Evolutionary conservation across 1,140 invertebrate species (phyloP).

Genomic region (Phocides pigmalion): DNA sequence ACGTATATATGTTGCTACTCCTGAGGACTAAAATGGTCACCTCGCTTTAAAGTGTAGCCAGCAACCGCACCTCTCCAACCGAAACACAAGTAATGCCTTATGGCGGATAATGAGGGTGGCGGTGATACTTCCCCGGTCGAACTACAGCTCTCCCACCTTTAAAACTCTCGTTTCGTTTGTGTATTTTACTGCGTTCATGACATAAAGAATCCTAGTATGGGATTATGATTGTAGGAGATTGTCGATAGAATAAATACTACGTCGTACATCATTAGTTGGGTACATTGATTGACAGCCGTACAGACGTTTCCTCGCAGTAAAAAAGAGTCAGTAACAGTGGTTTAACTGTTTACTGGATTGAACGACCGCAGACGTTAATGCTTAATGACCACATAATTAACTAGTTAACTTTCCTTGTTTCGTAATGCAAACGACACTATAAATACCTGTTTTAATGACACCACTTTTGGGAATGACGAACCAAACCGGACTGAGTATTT

Average conservation of each 20-base stretch:
- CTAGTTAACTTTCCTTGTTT: conserved; percentile 17
- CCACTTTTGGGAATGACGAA: background rate
- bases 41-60: no score
- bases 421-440: background rate
- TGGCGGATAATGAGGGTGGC: no score
- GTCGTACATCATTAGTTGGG: background rate
- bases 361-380: background rate
- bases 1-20: no score
- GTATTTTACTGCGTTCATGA: no score
- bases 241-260: background rate
- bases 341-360: background rate
- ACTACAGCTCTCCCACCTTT: no score
- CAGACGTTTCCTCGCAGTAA: background rate
- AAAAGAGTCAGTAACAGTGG: background rate
- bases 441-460: conserved; percentile 7
- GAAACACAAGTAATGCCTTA: no score
- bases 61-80: no score
- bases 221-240: no score
- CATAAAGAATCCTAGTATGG: no score
- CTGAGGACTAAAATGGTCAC: no score
- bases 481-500: background rate
- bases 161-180: no score
- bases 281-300: conserved; percentile 8
- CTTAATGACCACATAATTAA: conserved; percentile 3
- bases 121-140: no score